These are phyloP conservation scores for Mirza zaza DNA, from an alignment of 2,113 vertebrate genomes.

Conservation along the genomic window DNA sequence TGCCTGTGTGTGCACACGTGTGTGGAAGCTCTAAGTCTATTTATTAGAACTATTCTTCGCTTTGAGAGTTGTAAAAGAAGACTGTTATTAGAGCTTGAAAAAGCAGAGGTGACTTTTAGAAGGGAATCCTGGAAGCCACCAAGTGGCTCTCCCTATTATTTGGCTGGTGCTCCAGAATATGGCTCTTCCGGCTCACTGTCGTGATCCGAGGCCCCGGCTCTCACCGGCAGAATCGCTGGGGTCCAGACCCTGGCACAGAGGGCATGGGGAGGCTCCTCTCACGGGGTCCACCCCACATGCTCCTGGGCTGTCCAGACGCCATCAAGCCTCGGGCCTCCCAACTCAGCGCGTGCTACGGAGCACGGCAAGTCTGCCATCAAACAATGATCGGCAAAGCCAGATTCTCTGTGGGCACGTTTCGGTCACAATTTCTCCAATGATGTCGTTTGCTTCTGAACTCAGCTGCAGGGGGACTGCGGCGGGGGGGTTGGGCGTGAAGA, in stretches of 20 bases:
- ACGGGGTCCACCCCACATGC: accelerated
- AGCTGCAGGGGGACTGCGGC: neutral
- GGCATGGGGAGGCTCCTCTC: neutral
- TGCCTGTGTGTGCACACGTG: neutral
- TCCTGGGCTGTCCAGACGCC: neutral
- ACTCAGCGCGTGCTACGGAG: no score
- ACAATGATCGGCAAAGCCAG: neutral
- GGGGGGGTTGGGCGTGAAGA: neutral
- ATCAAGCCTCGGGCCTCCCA: neutral
- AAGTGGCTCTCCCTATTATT: neutral
- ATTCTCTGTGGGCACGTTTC: neutral
- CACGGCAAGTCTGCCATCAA: neutral
- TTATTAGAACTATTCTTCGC: neutral
- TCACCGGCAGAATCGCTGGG: neutral
- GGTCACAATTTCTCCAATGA: neutral
- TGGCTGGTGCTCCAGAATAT: neutral
- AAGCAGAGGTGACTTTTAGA: neutral
- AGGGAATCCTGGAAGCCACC: neutral
- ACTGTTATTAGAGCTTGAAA: neutral
- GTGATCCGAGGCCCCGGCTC: neutral
- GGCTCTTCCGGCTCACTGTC: neutral
- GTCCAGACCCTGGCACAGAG: neutral
- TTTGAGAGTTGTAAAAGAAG: neutral
- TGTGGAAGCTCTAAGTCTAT: neutral
- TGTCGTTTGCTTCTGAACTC: neutral